A percentile compares a stretch with the other conserved stretches of the same genome.
These are phyloP conservation scores for Corythaeola cristata DNA, from an alignment of 2,113 vertebrate species.

Conservation along the genomic window DNA sequence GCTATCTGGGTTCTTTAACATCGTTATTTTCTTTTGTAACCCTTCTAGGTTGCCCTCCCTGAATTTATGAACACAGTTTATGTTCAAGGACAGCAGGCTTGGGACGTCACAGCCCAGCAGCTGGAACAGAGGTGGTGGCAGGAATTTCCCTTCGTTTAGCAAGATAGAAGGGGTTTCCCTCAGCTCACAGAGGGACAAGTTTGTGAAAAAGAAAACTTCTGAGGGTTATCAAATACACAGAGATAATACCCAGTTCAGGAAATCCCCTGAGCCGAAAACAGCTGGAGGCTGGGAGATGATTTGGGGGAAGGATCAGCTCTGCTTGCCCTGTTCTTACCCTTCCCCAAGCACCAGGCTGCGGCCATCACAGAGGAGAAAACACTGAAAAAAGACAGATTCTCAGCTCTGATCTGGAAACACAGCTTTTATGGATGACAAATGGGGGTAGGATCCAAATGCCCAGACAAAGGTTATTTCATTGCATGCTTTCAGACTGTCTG, in stretches of 20 bases:
- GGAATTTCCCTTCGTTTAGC: not conserved
- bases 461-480: not conserved
- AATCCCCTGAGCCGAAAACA: not conserved
- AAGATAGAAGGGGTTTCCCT: not conserved
- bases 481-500: not conserved
- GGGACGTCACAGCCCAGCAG: rapidly evolving
- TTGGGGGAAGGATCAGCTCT: not conserved
- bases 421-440: not conserved
- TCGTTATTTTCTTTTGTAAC: not conserved
- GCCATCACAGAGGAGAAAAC: not conserved
- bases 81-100: not conserved
- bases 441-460: not conserved
- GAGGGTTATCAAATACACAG: not conserved
- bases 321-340: not conserved
- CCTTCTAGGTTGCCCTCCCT: not conserved
- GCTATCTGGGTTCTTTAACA: not conserved
- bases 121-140: not conserved
- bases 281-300: not conserved
- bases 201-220: not conserved
- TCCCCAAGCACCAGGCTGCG: not conserved
- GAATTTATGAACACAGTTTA: not conserved
- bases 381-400: not conserved
- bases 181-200: not conserved
- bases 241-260: not conserved
- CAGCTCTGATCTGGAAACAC: not conserved